Percentiles rank a stretch among this genome's conserved stretches.
phyloP scores from a whole-genome alignment of 2,113 vertebrate species.

The Picathartes gymnocephalus region DNA sequence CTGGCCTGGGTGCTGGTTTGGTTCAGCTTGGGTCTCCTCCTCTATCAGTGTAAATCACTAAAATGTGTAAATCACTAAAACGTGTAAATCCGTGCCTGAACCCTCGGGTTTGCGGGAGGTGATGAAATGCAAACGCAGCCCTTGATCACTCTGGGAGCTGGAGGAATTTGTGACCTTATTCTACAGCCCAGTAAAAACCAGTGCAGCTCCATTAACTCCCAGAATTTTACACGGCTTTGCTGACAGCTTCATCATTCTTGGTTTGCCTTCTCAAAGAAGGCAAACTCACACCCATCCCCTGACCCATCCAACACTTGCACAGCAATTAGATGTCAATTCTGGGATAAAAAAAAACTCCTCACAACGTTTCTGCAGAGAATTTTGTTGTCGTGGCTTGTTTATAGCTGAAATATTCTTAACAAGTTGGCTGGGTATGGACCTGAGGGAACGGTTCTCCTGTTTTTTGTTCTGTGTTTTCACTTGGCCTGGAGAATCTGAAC shows the following conservation, averaged over 20 bases:
- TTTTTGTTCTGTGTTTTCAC: background rate
- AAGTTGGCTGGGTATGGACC: background rate
- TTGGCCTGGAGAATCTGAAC: background rate
- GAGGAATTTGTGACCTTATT: background rate
- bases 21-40: background rate
- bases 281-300: background rate
- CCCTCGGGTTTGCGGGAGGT: fast-evolving
- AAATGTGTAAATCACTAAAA: background rate
- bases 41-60: fast-evolving
- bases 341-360: background rate
- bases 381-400: background rate
- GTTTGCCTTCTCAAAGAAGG: background rate
- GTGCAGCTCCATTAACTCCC: background rate
- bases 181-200: background rate
- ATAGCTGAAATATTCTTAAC: background rate
- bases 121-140: background rate
- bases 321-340: background rate
- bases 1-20: background rate
- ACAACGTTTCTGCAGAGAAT: background rate
- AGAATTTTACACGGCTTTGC: fast-evolving
- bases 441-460: background rate
- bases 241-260: background rate
- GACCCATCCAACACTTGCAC: background rate
- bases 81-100: fast-evolving
- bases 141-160: too few species aligned